Base-by-base conservation (phyloP, 2,113 vertebrate genomes). In the Dissostichus mawsoni region DNA sequence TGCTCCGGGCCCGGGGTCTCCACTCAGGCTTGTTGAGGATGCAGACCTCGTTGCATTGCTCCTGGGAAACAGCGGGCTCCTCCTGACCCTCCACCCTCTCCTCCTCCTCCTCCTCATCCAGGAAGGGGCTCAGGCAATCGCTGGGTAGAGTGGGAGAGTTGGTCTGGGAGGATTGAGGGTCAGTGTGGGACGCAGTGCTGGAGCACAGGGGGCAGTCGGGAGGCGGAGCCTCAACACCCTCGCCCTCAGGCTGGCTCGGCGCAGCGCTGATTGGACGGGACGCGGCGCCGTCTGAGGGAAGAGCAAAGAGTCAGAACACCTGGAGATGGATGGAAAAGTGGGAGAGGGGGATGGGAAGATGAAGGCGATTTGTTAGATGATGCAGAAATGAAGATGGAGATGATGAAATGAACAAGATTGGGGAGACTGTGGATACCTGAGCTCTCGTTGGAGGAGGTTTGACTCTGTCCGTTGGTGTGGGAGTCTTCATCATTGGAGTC, bases 401-500 rank as follows among this genome's bases (percentile, higher is more conserved):
- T 20, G 41, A 47, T 71, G 64, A 63, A 62, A 69, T 47, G 33
- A 76, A 41, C 8, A 58, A 51, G 47, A 16, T 41, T 36, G 41
- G 1, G 11, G 50, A 0, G 11, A 73, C n/a, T 6, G 55, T 16
- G 9, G 3, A 65, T 90, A 96, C 94, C 95, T 93, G 90, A 83
- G 79, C 70, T 91, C 76, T 90, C 91, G 23, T 65, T 85, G 36
- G 80, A 74, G 41, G 80, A 36, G n/a, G 36, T 74, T 63, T 58
- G 64, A 63, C 85, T 85, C 48, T 87, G 73, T 62, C 96, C 94
- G 0, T 91, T 91, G 78, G 86, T 83, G 59, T 94, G 91, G 59
- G 94, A 94, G 80, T 98, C 97, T 71, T 98, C 97, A 0, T 98
- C 97, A 0, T 96, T 98, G 62, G 95, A 98, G 55, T 98, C 93